Percentiles rank a stretch among this genome's conserved stretches.
Conservation (phyloP, 2,797 vertebrate species). For the Thunnus albacares region DNA sequence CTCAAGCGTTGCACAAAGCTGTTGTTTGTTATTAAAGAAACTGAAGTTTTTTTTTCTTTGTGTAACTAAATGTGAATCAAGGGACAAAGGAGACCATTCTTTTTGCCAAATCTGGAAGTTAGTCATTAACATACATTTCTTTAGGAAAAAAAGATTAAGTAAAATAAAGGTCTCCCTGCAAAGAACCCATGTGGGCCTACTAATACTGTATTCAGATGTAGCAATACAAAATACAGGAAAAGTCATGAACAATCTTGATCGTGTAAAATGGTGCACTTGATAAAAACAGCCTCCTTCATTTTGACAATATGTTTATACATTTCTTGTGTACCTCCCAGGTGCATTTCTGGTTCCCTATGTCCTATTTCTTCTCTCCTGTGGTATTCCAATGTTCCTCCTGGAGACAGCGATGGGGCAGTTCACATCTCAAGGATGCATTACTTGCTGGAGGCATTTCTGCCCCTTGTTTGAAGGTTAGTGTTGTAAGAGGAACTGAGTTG, state of each 20-base stretch:
- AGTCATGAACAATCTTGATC: neutral
- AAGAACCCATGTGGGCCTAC: neutral
- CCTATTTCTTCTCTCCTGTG: conserved; percentile 79
- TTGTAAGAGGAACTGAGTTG: neutral
- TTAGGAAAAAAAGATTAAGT: neutral
- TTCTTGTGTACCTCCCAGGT: conserved; percentile 59
- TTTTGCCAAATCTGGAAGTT: neutral
- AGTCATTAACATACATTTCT: neutral
- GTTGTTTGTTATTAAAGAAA: conserved; percentile 6
- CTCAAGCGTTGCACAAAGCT: neutral
- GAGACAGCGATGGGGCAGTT: conserved; percentile 84
- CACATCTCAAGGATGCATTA: conserved; percentile 83
- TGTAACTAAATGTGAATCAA: neutral
- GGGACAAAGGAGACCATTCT: conserved; percentile 21
- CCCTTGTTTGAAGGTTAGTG: conserved; percentile 83
- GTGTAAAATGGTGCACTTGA: neutral
- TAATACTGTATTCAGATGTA: conserved; percentile 3
- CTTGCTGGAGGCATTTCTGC: conserved; percentile 84
- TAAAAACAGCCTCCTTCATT: neutral
- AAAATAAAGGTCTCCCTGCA: neutral
- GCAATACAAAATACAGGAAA: neutral
- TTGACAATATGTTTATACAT: neutral
- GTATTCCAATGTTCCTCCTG: conserved; percentile 83
- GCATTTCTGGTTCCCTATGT: conserved; percentile 83
- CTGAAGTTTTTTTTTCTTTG: neutral